These are phyloP conservation scores for Crocallis elinguaria DNA, from an alignment of 2,888 invertebrate species.

Conservation along the genomic window DNA sequence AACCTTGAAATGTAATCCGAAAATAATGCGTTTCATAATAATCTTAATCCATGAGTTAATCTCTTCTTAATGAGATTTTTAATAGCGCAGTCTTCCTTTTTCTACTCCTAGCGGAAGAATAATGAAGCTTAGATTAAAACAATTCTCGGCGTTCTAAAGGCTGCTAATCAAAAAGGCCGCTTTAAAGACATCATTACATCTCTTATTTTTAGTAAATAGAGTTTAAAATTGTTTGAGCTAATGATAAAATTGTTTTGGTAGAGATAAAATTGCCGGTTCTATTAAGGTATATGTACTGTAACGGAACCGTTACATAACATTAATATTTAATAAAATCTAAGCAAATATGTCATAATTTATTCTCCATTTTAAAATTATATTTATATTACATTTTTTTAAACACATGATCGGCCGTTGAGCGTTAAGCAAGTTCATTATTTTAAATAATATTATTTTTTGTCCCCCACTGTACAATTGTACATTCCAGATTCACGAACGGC, in stretches of 20 bases:
- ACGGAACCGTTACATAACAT: no score
- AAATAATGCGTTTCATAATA: slow-evolving; percentile 38
- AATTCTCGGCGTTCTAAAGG: slow-evolving; percentile 51
- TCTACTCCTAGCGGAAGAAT: slow-evolving; percentile 26
- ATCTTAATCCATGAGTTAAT: slow-evolving; percentile 39
- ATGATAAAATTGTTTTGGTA: slow-evolving; percentile 33
- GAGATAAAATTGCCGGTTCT: slow-evolving; percentile 54
- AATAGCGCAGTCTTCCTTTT: slow-evolving; percentile 39
- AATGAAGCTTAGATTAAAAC: slow-evolving; percentile 52
- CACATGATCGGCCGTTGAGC: no score
- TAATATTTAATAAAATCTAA: no score
- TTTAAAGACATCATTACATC: slow-evolving; percentile 15
- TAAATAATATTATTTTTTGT: no score
- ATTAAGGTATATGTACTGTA: slow-evolving; percentile 60
- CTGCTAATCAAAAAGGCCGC: slow-evolving; percentile 59
- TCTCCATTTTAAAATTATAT: no score
- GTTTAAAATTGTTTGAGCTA: slow-evolving; percentile 35
- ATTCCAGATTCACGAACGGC: no score
- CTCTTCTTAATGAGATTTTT: slow-evolving; percentile 42
- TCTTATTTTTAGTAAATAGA: slow-evolving; percentile 35
- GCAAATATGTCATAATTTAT: no score
- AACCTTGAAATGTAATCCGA: slow-evolving; percentile 27
- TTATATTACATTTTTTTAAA: no score
- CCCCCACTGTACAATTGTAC: no score
- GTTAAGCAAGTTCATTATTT: no score